Conservation (phyloP, 2,113 vertebrate genomes). For the Pedetes capensis region DNA sequence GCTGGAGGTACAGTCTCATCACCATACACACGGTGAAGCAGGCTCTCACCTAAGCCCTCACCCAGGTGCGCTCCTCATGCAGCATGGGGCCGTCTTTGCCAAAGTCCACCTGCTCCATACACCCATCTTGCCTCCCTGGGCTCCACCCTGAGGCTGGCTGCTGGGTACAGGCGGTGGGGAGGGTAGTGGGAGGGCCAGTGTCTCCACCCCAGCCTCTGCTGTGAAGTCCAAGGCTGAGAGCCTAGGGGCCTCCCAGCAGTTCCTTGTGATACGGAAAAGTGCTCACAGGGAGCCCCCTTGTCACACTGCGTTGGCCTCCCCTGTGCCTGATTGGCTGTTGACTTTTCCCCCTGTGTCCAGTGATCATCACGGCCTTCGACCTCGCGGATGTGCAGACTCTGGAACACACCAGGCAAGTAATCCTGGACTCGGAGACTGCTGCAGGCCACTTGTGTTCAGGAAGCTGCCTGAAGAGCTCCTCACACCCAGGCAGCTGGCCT, state of each 20-base stretch:
- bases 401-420: slow-evolving; percentile 89
- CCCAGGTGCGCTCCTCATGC: fast-evolving
- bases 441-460: neutral
- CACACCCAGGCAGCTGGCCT: too few species aligned
- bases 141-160: neutral
- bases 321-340: neutral
- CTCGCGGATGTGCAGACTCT: slow-evolving; percentile 87
- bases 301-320: fast-evolving
- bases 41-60: neutral
- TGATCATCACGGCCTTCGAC: slow-evolving; percentile 87
- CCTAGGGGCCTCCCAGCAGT: neutral
- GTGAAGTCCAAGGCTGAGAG: neutral
- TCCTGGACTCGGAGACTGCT: neutral
- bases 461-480: neutral
- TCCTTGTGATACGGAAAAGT: neutral
- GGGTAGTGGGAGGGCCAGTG: neutral
- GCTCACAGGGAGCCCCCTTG: neutral
- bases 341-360: slow-evolving; percentile 65
- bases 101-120: neutral
- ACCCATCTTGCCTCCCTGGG: neutral
- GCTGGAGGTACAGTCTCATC: neutral
- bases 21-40: neutral
- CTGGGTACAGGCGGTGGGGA: neutral
- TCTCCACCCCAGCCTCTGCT: neutral
- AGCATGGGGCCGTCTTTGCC: neutral